Conservation (phyloP, 2,888 invertebrate genomes). For the Syritta pipiens region DNA sequence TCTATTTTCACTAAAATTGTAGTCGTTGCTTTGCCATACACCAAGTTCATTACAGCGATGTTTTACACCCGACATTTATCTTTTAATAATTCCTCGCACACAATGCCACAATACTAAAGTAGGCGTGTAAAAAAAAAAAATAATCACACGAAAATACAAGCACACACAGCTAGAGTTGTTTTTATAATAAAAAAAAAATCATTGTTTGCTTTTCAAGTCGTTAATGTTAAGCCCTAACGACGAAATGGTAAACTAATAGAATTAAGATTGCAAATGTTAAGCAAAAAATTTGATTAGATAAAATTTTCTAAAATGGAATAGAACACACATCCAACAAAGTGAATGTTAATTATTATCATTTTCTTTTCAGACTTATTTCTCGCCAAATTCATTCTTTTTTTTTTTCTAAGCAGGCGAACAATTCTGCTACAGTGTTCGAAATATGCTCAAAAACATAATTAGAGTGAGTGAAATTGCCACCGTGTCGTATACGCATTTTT, state of each 20-base stretch:
- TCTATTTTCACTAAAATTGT: no score
- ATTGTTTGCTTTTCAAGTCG: slow-evolving; percentile 17
- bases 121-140: no score
- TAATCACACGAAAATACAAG: no score
- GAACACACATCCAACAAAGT: not conserved
- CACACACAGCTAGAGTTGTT: slow-evolving; percentile 30
- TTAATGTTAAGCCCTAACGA: not conserved
- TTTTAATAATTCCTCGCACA: not conserved
- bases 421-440: no score
- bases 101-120: no score
- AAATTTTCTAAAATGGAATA: not conserved
- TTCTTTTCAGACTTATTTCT: not conserved
- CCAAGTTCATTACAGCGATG: not conserved
- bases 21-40: not conserved
- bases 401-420: no score
- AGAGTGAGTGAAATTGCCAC: slow-evolving; percentile 6
- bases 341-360: slow-evolving; percentile 32
- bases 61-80: slow-evolving; percentile 11
- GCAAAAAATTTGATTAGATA: slow-evolving; percentile 39
- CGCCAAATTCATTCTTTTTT: slow-evolving; percentile 13
- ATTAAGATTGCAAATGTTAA: slow-evolving; percentile 21
- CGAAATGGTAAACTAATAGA: slow-evolving; percentile 13
- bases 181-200: slow-evolving; percentile 36
- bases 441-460: slow-evolving; percentile 2
- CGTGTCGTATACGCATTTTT: slow-evolving; percentile 38